Base-by-base conservation (phyloP, 2,888 invertebrate species). In the Leptura quadrifasciata region DNA sequence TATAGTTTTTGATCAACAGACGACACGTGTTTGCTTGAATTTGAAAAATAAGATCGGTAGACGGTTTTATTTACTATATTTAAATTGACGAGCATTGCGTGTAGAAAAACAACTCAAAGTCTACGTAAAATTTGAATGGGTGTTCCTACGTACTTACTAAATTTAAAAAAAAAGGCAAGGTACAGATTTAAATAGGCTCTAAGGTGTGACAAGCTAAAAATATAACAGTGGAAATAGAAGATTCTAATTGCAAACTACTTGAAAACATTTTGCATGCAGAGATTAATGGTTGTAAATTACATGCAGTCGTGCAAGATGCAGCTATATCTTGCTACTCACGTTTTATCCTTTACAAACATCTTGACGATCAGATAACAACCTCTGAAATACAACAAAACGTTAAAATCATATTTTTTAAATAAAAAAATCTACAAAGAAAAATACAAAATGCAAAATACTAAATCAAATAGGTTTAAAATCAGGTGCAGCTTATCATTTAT, bases 311-410 rank as follows among this genome's bases (percentile, higher is more conserved):
- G 74, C 74, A 70, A 69, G 69, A 58, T 58, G 63, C 58, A 35
- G 47, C 24, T 47, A 47, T 47, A 15, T 55, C 55, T 35, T 39
- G 69, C 64, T 75, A 75, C 74, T 75, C 74, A 75, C 74, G 18
- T 75, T 52, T 70, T 70, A 20, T 75, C 74, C 70, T 58, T 70
- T 39, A 63, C 64, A 24, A 65, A 58, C 64, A 75, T 75, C 74
- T 58, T 75, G 20, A 64, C 27, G 15, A 68, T 24, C 58, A 57
- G 70, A 63, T 75, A 65, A 75, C 63, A 75, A 64, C 21, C 69
- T 69, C 69, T 69, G 69, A 69, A 69, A 69, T 69, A 69, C 69
- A 69, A 69, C 27, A 31, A 18, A 57, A 69, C 18, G 21, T 58
- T n/a, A 68, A 20, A 58, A 58, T 55, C 2, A 31, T 52, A 24